Evolutionary conservation across 35 echinoderm and acorn worm species (phyloP).

Genomic region (Heliocidaris tuberculata): DNA sequence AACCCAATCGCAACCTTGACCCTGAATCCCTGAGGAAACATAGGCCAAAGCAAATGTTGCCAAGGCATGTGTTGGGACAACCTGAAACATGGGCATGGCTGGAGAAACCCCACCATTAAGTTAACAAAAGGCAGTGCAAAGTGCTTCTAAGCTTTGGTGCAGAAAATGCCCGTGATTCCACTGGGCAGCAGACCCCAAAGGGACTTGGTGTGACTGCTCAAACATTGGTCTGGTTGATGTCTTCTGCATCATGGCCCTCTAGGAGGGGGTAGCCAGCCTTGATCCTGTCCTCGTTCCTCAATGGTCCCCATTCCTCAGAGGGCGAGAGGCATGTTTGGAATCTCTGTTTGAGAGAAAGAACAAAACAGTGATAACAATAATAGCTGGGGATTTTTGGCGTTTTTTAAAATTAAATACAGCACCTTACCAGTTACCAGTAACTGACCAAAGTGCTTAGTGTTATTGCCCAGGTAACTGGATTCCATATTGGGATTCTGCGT

Average conservation of each 20-base stretch:
- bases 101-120: too few relatives aligned
- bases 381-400: not conserved
- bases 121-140: not conserved
- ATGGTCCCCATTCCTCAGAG: not conserved
- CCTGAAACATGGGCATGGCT: too few relatives aligned
- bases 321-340: not conserved
- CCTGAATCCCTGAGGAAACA: too few relatives aligned
- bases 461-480: not conserved
- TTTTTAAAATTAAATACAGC: too few relatives aligned
- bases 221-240: not conserved
- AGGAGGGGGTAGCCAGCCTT: conserved; percentile 13
- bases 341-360: not conserved
- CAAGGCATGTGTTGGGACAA: too few relatives aligned
- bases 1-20: too few relatives aligned
- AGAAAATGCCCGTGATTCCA: not conserved
- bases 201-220: not conserved
- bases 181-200: not conserved
- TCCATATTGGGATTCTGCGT: too few relatives aligned
- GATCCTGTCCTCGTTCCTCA: not conserved
- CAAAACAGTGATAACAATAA: not conserved
- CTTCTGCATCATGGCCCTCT: conserved; percentile 11
- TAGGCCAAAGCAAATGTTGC: too few relatives aligned
- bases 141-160: not conserved
- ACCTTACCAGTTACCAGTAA: not conserved
- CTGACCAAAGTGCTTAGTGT: not conserved